Conservation (phyloP, 2,797 vertebrate species). For the Paguma larvata region DNA sequence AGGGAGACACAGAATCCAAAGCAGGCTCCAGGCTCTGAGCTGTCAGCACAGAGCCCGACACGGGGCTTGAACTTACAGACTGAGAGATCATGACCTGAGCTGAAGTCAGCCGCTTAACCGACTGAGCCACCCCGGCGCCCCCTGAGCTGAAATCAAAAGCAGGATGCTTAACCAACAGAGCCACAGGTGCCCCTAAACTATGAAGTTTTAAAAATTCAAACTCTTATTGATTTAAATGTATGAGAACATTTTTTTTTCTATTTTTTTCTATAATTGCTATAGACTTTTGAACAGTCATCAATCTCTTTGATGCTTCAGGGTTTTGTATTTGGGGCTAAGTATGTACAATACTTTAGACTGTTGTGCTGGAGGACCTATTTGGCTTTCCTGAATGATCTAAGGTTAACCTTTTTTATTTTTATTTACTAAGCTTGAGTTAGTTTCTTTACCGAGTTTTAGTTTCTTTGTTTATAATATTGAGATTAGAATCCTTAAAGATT, state of each 20-base stretch:
- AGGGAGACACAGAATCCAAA: no score
- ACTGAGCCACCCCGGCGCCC: no score
- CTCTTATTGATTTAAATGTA: neutral
- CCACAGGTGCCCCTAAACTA: neutral
- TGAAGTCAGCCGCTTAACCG: no score
- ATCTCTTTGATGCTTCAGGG: neutral
- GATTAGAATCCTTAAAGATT: slow-evolving; percentile 8
- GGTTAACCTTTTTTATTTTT: slow-evolving; percentile 20
- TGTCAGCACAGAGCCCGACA: no score
- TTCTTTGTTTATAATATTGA: neutral
- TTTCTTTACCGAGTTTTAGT: neutral
- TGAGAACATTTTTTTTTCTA: neutral
- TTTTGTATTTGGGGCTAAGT: slow-evolving; percentile 14
- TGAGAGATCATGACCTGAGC: no score
- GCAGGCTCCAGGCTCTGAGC: no score
- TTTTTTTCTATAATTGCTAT: neutral
- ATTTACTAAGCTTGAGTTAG: neutral
- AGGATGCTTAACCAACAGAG: no score
- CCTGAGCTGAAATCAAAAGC: no score
- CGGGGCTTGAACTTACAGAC: no score
- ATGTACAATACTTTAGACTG: neutral
- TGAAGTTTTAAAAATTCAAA: slow-evolving; percentile 6
- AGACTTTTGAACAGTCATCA: neutral
- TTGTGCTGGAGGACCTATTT: neutral
- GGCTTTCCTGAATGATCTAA: neutral